Evolutionary conservation across 2,888 invertebrate species (phyloP), one percentile per base, ranked within the genome.

Genomic region (Cheiracanthium punctorium): DNA sequence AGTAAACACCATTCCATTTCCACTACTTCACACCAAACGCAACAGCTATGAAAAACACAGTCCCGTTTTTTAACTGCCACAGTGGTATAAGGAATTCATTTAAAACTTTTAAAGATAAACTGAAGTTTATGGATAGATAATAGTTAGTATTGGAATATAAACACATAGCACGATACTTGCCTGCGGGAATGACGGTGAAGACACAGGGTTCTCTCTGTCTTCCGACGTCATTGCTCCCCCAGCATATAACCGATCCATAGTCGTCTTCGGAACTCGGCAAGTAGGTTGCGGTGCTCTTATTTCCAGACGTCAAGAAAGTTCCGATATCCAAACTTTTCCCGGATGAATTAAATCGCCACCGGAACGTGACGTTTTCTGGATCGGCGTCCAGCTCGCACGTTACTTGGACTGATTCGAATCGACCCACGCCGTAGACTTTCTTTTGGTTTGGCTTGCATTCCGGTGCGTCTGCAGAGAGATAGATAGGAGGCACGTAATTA

Each of bases 261-360:
- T 90, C 90, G 69, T 89, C 89, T 80, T 90, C 90, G 1, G 87
- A 88, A 24, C 87, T 80, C 0, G 90, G 90, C n/a, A 87, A 84
- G 71, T 89, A 90, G 12, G 88, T 82, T 28, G 89, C 89, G 4
- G 85, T 88, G 70, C 96, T 96, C 77, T 95, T 94, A 71, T 96
- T 96, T 12, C 95, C 95, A 93, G 89, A 94, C 0, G 80, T 76
- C 24, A 74, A 64, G 41, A 88, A 81, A 29, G 65, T 73, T 14
- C 30, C 52, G 8, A 88, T 37, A n/a, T 88, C 88, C 17, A 85
- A 24, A 12, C 79, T 80, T 24, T 74, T 80, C 12, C 75, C 77
- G 58, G 96, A 96, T 92, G 96, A 97, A 93, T 97, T 97, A 93
- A 97, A 97, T 93, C 96, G 96, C 97, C 97, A 97, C 90, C 96